Percentiles rank a stretch among this genome's conserved stretches.
Evolutionary conservation across 2,888 invertebrate species (phyloP).

Genomic region (Morpho helenor): DNA sequence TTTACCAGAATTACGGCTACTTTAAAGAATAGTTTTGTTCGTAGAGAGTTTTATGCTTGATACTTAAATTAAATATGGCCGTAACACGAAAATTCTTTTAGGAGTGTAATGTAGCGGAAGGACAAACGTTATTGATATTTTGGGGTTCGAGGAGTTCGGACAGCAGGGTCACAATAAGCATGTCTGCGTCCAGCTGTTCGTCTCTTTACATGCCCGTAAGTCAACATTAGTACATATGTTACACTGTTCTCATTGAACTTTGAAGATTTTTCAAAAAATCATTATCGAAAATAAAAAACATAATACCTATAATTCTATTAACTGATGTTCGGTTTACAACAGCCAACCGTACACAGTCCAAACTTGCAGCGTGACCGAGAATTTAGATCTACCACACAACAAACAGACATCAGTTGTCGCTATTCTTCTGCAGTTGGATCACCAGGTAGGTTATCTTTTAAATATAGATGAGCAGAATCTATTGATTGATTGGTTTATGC

Average conservation of each 20-base stretch:
- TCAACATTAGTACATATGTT: background rate
- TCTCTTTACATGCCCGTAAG: constrained; percentile 49
- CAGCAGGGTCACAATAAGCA: constrained; percentile 57
- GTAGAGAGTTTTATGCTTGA: no score
- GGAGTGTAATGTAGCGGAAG: constrained; percentile 62
- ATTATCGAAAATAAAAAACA: no score
- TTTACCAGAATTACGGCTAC: no score
- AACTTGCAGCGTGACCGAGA: constrained; percentile 42
- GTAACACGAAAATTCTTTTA: constrained; percentile 24
- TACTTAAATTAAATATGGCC: no score
- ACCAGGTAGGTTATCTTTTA: constrained; percentile 36
- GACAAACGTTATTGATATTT: constrained; percentile 60
- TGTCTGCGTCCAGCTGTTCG: constrained; percentile 62
- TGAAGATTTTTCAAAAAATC: no score
- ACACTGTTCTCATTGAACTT: no score
- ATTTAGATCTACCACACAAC: constrained; percentile 55
- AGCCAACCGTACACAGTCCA: constrained; percentile 18
- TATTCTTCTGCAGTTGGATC: constrained; percentile 46
- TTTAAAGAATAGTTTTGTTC: no score
- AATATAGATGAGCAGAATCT: no score
- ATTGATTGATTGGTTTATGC: no score
- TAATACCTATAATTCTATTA: no score
- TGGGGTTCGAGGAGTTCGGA: constrained; percentile 58
- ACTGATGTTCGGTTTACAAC: background rate
- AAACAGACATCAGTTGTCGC: constrained; percentile 65